phyloP scores from a whole-genome alignment of 2,113 vertebrate genomes.

The Rhadina sibilatrix region DNA sequence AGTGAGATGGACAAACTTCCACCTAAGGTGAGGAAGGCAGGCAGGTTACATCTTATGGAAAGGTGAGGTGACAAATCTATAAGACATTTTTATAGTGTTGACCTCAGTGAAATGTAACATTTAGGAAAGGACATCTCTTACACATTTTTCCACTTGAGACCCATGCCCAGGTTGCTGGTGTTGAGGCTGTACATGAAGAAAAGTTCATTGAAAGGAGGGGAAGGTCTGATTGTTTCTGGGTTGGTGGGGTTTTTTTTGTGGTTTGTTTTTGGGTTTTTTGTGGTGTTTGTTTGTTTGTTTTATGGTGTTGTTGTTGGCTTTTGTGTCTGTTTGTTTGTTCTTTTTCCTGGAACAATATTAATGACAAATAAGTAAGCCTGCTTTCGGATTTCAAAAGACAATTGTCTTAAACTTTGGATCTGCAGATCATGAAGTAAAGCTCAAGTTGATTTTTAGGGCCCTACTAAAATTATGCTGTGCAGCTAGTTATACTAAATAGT shows the following conservation, averaged over 20 bases:
- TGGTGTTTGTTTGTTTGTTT: not conserved
- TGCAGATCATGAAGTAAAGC: not conserved
- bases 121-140: not conserved
- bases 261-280: too few relatives aligned
- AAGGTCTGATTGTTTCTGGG: not conserved
- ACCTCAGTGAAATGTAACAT: not conserved
- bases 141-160: not conserved
- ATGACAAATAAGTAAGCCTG: not conserved
- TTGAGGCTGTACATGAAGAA: not conserved
- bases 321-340: not conserved
- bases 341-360: not conserved
- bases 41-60: not conserved
- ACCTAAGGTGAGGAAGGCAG: not conserved
- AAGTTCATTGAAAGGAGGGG: not conserved
- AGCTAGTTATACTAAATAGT: not conserved
- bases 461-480: not conserved
- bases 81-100: not conserved
- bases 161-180: not conserved
- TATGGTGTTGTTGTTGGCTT: too few relatives aligned
- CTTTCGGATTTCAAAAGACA: not conserved
- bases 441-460: not conserved
- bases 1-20: conserved; percentile 9
- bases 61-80: not conserved
- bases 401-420: not conserved
- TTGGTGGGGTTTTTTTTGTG: not conserved